Base-by-base conservation (phyloP, 2,888 invertebrate genomes). In the Epistrophella euchroma region DNA sequence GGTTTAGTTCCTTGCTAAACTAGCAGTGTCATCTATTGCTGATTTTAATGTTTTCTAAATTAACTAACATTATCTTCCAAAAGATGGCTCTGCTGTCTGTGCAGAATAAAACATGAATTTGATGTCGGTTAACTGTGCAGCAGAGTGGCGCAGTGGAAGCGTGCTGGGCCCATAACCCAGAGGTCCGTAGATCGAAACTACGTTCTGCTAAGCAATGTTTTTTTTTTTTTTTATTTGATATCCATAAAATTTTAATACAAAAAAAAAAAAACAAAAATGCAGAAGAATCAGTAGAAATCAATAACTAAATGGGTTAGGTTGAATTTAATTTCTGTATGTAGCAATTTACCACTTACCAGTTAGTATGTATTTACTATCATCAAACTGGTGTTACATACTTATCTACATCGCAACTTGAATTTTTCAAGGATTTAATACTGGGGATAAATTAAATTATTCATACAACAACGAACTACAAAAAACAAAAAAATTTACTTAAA, bases 141-240 rank as follows among this genome's bases (percentile, higher is more conserved):
- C 95, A 95, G 95, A 95, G 95, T 95, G 95, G 95, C 95, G 95
- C 95, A 95, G 95, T 95, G 95, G 95, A 95, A 95, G 95, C 95
- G 95, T 95, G 95, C 95, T 95, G 95, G 95, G 95, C 95, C 95
- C 95, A 95, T 95, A 95, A 95, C 95, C 92, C 92, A 92, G 92
- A 92, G 92, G 92, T 92, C 92, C 92, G 92, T 92, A 91, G 92
- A 92, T 92, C 92, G 92, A 92, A 92, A 92, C 92, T 91, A 92
- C 91, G 92, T 90, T 92, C 92, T 92, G 92, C 92, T 92, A 91
- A 55, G 17, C 6, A n/a, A 3, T 66, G 19, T 5, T 50, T 50
- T 50, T 50, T 32, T 50, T 50, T 47, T 32, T 32, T 17, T 47
- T 22, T 13, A 13, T 2, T 22, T 50, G 22, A 6, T 2, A 15